These are phyloP conservation scores for Etheostoma nigrum DNA, from an alignment of 2,797 vertebrate species.

Conservation along the genomic window DNA sequence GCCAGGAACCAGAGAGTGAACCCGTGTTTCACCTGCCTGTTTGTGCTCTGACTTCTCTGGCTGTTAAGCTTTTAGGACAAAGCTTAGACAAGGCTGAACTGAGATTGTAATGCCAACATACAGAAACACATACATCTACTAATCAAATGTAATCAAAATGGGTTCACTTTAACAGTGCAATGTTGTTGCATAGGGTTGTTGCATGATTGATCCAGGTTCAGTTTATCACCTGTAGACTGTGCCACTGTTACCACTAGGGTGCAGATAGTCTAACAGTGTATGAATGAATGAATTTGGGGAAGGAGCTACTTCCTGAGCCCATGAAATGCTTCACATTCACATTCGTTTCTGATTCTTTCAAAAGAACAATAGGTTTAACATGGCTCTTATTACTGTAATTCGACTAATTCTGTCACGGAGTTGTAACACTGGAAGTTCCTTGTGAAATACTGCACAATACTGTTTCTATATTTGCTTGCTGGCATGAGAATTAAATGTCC, in stretches of 20 bases:
- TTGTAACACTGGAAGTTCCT: conserved; percentile 4
- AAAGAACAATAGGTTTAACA: conserved; percentile 6
- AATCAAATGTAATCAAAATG: not conserved
- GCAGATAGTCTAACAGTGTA: conserved; percentile 5
- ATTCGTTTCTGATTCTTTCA: conserved; percentile 3
- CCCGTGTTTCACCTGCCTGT: conserved; percentile 44
- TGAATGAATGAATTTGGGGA: not conserved
- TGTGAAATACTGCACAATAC: not conserved
- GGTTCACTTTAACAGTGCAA: not conserved
- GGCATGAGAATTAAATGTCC: conserved; percentile 1
- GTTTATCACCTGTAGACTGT: not conserved
- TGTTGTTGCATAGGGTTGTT: not conserved
- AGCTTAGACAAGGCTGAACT: not conserved
- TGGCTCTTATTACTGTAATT: not conserved
- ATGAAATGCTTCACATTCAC: not conserved
- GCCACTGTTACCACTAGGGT: conserved; percentile 28
- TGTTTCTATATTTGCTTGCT: not conserved
- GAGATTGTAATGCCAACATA: not conserved
- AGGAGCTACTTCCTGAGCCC: conserved; percentile 3
- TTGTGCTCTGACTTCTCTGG: conserved; percentile 18
- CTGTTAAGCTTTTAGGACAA: conserved; percentile 3
- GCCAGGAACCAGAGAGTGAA: conserved; percentile 25
- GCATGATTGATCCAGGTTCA: not conserved
- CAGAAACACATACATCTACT: not conserved
- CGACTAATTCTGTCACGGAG: not conserved